Percentiles rank a stretch among this genome's conserved stretches.
These are phyloP conservation scores for Gymnocypris eckloni DNA, from an alignment of 2,797 vertebrate species.

Conservation along the genomic window DNA sequence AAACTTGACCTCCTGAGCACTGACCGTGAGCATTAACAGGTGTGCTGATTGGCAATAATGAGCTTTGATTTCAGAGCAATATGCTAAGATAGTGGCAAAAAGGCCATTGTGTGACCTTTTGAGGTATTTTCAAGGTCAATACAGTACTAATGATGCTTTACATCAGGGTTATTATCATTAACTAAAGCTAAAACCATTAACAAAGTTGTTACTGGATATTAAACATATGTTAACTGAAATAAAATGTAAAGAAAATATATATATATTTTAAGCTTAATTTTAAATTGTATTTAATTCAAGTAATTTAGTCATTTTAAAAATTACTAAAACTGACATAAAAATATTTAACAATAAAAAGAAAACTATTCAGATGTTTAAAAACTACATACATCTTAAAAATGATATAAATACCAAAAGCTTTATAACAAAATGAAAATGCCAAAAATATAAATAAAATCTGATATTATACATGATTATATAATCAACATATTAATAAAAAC, in stretches of 20 bases:
- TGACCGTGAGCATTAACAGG: background rate
- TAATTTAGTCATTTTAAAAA: background rate
- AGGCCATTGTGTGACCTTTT: background rate
- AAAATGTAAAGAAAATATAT: background rate
- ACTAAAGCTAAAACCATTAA: background rate
- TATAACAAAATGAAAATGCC: background rate
- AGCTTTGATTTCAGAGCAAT: background rate
- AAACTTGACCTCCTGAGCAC: background rate
- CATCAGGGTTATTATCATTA: background rate
- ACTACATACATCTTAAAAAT: background rate
- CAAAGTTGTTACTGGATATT: background rate
- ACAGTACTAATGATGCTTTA: background rate
- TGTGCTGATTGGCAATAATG: background rate
- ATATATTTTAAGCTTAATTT: background rate
- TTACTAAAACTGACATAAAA: background rate
- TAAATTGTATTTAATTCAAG: no score
- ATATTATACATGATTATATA: background rate
- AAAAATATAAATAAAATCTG: background rate
- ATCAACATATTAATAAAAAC: background rate
- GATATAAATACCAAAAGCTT: background rate
- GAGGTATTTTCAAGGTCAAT: background rate
- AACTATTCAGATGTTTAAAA: background rate
- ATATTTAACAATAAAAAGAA: background rate
- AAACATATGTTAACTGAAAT: background rate
- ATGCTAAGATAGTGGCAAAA: background rate